phyloP scores from a whole-genome alignment of 2,888 invertebrate species.

The Mythimna pallens region DNA sequence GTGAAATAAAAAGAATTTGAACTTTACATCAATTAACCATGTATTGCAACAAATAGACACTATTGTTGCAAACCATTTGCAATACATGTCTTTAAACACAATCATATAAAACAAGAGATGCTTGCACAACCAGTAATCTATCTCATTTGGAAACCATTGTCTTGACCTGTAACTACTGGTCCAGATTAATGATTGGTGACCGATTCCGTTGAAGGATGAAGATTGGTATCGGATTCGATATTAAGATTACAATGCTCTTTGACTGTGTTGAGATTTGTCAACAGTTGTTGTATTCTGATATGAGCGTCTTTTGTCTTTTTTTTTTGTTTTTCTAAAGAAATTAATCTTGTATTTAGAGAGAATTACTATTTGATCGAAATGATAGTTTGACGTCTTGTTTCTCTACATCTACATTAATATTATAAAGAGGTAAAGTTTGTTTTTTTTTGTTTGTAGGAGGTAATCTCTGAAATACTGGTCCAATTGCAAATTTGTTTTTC shows the following conservation, averaged over 20 bases:
- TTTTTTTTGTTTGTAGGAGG: too few species aligned
- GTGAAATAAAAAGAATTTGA: too few species aligned
- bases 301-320: not conserved
- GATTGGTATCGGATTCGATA: constrained; percentile 73
- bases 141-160: constrained; percentile 85
- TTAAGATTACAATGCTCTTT: constrained; percentile 65
- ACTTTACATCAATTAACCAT: constrained; percentile 28
- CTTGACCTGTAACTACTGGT: constrained; percentile 67
- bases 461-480: too few species aligned
- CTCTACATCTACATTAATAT: too few species aligned
- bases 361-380: not conserved
- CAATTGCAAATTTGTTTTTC: too few species aligned
- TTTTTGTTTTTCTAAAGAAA: not conserved
- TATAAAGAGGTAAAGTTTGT: too few species aligned
- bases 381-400: not conserved
- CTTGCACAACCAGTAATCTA: constrained; percentile 78
- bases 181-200: constrained; percentile 77
- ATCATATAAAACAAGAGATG: constrained; percentile 65
- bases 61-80: constrained; percentile 48
- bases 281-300: constrained; percentile 13
- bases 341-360: too few species aligned
- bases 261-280: constrained; percentile 60
- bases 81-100: constrained; percentile 46
- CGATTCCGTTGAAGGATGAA: constrained; percentile 68
- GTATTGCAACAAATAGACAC: constrained; percentile 38